Evolutionary conservation across 2,113 vertebrate species (phyloP).

Genomic region (Dryoscopus gambensis): DNA sequence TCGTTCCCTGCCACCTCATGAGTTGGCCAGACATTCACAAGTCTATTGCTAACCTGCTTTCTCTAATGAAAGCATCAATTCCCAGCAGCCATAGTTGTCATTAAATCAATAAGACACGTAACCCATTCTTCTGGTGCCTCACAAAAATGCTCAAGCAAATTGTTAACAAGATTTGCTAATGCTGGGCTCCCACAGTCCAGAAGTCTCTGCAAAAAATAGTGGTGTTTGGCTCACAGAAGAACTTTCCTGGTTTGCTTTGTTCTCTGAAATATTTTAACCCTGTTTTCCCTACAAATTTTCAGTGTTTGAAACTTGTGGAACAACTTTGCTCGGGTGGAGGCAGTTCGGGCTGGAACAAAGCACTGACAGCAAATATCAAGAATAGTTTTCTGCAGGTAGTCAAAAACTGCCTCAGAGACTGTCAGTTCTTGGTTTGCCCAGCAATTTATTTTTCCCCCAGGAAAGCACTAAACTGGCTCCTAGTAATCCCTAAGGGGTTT

Average conservation of each 20-base stretch:
- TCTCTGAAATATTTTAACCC: neutral
- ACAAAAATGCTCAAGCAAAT: neutral
- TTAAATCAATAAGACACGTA: slow-evolving; percentile 11
- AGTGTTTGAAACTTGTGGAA: neutral
- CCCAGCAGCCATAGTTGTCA: neutral
- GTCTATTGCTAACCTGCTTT: slow-evolving; percentile 7
- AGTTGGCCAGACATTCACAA: neutral
- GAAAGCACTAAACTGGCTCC: neutral
- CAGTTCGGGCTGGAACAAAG: neutral
- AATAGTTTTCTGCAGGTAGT: neutral
- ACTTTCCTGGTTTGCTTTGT: neutral
- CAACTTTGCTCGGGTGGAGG: neutral
- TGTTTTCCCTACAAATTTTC: neutral
- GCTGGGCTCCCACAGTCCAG: neutral
- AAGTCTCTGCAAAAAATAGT: neutral
- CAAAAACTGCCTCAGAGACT: neutral
- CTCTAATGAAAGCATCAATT: slow-evolving; percentile 48
- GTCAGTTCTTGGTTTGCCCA: neutral
- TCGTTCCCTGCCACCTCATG: neutral
- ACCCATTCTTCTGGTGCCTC: neutral
- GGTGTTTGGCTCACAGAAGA: neutral
- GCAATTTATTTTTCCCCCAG: neutral
- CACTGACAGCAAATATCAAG: neutral
- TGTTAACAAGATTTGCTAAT: slow-evolving; percentile 9
- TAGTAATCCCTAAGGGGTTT: neutral